Base-by-base conservation (phyloP, 2,113 vertebrate genomes). In the Proterorhinus semilunaris region DNA sequence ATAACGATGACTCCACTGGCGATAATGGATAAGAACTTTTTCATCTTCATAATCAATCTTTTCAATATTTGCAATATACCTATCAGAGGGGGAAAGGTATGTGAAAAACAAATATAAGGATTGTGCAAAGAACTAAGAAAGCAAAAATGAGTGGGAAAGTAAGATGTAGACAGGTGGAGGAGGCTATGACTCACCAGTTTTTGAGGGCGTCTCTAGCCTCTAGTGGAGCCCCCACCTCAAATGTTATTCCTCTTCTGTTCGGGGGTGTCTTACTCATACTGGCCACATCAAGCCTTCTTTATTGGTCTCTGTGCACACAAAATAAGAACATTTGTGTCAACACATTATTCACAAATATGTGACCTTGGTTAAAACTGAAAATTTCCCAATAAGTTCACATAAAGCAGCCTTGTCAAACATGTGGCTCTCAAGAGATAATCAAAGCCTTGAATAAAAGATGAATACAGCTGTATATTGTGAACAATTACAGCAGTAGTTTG, bases 231-330 rank as follows among this genome's bases (percentile, higher is more conserved):
- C 96, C 96, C 93, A 98, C 96, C 94, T 98, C 96, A 95, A 98
- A 99, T 88, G 92, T 94, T 90, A 99, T 98, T 88, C 97, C 97
- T 95, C 96, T 94, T 95, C 97, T 96, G 94, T 95, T 97, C 91
- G 97, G 96, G 94, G 96, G 96, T 90, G 94, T 94, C 94, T 96
- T 99, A 94, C 93, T 98, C 96, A 99, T 99, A 94, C 94, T 93
- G 90, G 83, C 83, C 85, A 86, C 89, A 91, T 91, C 83, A 87
- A 90, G 87, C 83, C 88, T 79, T 72, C 50, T 65, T 82, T 90
- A 87, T 88, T 91, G 58, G 15, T 44, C 27, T 42, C 44, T 63
- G 87, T 50, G 71, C 66, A 70, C 58, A 79, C 50, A 76, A 57
- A 80, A 10, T 76, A 67, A 80, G 47, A 83, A 85, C 36, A 80